phyloP scores from a whole-genome alignment of 2,113 vertebrate genomes.

The Psephotus haematonotus region DNA sequence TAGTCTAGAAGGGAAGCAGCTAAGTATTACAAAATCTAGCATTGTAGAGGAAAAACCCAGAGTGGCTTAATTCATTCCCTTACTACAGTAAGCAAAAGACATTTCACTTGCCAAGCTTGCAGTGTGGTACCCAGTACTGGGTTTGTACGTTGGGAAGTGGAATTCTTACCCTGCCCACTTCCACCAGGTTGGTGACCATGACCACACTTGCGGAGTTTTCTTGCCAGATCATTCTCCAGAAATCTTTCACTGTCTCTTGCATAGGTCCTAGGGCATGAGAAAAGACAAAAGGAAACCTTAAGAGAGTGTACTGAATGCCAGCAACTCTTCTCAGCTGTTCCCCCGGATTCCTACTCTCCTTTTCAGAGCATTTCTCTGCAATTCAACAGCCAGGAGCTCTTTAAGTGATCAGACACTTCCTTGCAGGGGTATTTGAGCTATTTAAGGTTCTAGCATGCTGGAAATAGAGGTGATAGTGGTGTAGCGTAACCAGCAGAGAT shows the following conservation, averaged over 20 bases:
- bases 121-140: background rate
- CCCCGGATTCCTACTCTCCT: background rate
- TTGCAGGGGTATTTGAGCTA: background rate
- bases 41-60: background rate
- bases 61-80: background rate
- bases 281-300: constrained; percentile 1
- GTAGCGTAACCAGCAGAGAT: background rate
- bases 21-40: background rate
- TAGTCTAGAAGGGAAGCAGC: background rate
- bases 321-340: background rate
- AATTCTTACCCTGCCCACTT: constrained; percentile 93
- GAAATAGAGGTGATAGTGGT: background rate
- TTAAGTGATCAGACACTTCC: background rate
- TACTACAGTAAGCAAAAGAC: background rate
- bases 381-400: background rate
- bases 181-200: constrained; percentile 99
- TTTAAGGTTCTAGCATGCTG: background rate
- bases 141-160: background rate
- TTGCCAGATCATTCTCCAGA: constrained; percentile 99
- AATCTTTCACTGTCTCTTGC: constrained; percentile 98
- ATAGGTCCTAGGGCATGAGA: constrained; percentile 84
- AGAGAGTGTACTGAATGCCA: background rate
- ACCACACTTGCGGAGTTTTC: constrained; percentile 96
- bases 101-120: background rate
- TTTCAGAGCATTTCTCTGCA: background rate